Evolutionary conservation across 2,888 invertebrate species (phyloP).

Genomic region (Ectropis crepuscularia): DNA sequence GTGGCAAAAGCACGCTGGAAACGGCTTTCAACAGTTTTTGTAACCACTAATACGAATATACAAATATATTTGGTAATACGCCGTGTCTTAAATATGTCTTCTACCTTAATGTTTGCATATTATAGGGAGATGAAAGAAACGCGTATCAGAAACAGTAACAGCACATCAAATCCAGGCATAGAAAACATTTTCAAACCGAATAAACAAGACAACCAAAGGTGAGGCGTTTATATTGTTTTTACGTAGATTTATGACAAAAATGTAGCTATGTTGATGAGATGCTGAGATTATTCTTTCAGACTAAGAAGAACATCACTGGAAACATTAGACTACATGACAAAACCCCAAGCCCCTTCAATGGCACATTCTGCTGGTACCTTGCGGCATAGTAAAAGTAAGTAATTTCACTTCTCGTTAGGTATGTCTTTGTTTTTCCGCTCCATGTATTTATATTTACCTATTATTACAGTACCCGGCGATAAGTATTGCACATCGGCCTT

Average conservation of each 20-base stretch:
- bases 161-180: constrained; percentile 51
- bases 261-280: not conserved
- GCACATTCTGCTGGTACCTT: constrained; percentile 78
- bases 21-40: not conserved
- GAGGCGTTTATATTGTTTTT: constrained; percentile 20
- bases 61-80: not conserved
- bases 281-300: constrained; percentile 49
- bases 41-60: not conserved
- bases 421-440: not conserved
- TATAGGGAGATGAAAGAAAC: constrained; percentile 79
- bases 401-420: constrained; percentile 2
- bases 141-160: constrained; percentile 63
- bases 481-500: no score
- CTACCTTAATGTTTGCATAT: not conserved
- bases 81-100: not conserved
- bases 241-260: not conserved
- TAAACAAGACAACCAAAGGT: constrained; percentile 62
- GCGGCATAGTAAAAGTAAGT: constrained; percentile 62
- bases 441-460: no score
- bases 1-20: not conserved
- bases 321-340: constrained; percentile 62
- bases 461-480: no score
- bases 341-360: constrained; percentile 57
- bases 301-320: constrained; percentile 72
- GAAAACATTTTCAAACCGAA: constrained; percentile 51